A percentile compares a stretch with the other conserved stretches of the same genome.
phyloP scores from a whole-genome alignment of 2,888 invertebrate genomes.

The Odontocolon sp. region DNA sequence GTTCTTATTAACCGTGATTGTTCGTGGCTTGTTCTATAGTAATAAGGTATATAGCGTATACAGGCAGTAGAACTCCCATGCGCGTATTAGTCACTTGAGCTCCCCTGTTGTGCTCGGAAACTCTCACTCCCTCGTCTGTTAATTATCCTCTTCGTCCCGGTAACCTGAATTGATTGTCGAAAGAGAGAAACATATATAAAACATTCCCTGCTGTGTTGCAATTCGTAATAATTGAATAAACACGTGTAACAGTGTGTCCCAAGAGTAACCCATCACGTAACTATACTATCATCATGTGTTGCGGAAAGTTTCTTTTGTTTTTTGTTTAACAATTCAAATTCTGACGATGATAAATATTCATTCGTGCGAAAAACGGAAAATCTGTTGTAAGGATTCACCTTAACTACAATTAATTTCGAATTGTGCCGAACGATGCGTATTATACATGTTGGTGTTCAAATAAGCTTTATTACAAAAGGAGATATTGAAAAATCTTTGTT shows the following conservation, averaged over 20 bases:
- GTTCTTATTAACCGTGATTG: slow-evolving; percentile 47
- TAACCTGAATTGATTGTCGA: slow-evolving; percentile 34
- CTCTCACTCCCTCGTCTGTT: slow-evolving; percentile 18
- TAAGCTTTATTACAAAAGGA: too few relatives aligned
- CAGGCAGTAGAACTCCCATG: slow-evolving; percentile 17
- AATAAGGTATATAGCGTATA: neutral
- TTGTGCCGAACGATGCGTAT: too few relatives aligned
- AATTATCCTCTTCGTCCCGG: slow-evolving; percentile 30
- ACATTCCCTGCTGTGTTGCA: neutral
- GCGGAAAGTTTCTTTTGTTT: too few relatives aligned
- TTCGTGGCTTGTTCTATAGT: slow-evolving; percentile 20
- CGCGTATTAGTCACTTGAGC: neutral
- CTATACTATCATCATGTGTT: too few relatives aligned
- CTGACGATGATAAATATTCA: too few relatives aligned
- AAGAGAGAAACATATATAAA: neutral
- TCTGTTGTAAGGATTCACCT: too few relatives aligned
- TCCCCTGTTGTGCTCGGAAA: neutral
- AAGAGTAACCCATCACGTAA: neutral
- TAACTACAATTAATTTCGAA: too few relatives aligned
- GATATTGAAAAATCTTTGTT: too few relatives aligned
- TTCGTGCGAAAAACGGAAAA: too few relatives aligned
- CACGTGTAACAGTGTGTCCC: neutral
- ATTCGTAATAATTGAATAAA: slow-evolving; percentile 21
- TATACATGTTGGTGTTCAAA: too few relatives aligned
- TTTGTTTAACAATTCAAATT: too few relatives aligned